Base-by-base conservation (phyloP, 2,113 vertebrate genomes). In the Xerus inauris region DNA sequence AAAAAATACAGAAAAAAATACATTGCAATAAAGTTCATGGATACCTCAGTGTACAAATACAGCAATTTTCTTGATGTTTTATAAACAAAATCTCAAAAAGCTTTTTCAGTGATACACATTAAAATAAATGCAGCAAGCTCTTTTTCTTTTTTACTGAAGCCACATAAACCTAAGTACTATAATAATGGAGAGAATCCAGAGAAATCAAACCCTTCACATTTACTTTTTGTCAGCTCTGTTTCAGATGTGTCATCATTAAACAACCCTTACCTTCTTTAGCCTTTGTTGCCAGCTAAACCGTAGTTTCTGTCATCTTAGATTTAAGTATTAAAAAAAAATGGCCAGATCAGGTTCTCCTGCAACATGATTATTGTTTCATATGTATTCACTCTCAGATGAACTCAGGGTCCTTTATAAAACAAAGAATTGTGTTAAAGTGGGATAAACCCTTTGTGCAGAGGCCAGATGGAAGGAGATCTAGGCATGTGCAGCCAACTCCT, bases 391-490 rank as follows among this genome's bases (percentile, higher is more conserved):
- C 88, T 95, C 77, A 90, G 94, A 97, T 96, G 96, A 91, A 92
- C 92, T 89, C 95, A 65, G 85, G 51, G 87, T 94, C 94, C 69
- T 95, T 88, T 42, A 64, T 92, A 94, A 97, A 97, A 97, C 97
- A 98, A 97, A 98, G 97, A 69, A 87, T 80, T 97, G 88, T 96
- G 94, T 92, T 89, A 95, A 90, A 57, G 64, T 88, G 72, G 57
- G 76, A 90, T 69, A 79, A 92, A 93, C 51, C 95, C 97, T 97
- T 97, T 97, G 97, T 98, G 95, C 42, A 62, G 90, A 89, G 92
- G 94, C 97, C 97, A 98, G 97, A 97, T 97, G 97, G 97, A 96
- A 96, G 83, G 88, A 75, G 94, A 79, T 88, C 20, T 5, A 88
- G 94, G 95, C 96, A 93, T 97, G 96, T 95, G 95, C 96, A 59